Evolutionary conservation across 2,888 invertebrate genomes (phyloP).

Genomic region (Sturmia bella): DNA sequence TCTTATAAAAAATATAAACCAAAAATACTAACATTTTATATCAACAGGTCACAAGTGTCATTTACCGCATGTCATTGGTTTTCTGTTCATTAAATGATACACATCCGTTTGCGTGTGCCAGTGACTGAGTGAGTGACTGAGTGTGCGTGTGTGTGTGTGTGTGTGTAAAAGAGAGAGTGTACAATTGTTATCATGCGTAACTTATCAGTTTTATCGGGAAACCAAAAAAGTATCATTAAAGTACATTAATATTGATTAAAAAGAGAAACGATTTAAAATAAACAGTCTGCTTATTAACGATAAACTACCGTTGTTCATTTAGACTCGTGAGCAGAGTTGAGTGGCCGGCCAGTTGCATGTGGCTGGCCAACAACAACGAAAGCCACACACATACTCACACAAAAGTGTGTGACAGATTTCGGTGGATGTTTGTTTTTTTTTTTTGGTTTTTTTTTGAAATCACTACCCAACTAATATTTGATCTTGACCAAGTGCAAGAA

Average conservation of each 20-base stretch:
- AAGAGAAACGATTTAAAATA: slow-evolving; percentile 9
- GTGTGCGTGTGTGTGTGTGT: slow-evolving; percentile 28
- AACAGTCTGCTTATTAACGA: slow-evolving; percentile 46
- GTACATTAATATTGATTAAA: slow-evolving; percentile 47
- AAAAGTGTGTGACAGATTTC: slow-evolving; percentile 40
- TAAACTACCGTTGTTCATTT: slow-evolving; percentile 55
- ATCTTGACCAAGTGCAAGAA: slow-evolving; percentile 61
- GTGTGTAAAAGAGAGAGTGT: slow-evolving; percentile 14
- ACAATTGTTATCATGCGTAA: slow-evolving; percentile 49
- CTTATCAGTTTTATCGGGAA: slow-evolving; percentile 53
- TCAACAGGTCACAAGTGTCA: slow-evolving; percentile 12
- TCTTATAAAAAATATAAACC: too few relatives aligned
- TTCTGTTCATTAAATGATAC: slow-evolving; percentile 8
- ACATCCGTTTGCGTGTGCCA: slow-evolving; percentile 22
- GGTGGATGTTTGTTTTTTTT: slow-evolving; percentile 14
- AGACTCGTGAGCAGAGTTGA: slow-evolving; percentile 12
- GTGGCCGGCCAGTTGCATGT: slow-evolving; percentile 48
- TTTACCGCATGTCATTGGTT: background rate
- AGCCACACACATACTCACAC: slow-evolving; percentile 31
- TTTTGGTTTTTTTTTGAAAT: slow-evolving; percentile 24
- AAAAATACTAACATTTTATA: background rate
- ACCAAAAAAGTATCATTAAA: slow-evolving; percentile 30
- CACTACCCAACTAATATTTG: slow-evolving; percentile 59
- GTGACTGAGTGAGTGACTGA: too few relatives aligned
- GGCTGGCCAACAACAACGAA: slow-evolving; percentile 43